A percentile compares a stretch with the other conserved stretches of the same genome.
Conservation (phyloP, 53 echinoderm and acorn worm species). For the Henricia sp. region DNA sequence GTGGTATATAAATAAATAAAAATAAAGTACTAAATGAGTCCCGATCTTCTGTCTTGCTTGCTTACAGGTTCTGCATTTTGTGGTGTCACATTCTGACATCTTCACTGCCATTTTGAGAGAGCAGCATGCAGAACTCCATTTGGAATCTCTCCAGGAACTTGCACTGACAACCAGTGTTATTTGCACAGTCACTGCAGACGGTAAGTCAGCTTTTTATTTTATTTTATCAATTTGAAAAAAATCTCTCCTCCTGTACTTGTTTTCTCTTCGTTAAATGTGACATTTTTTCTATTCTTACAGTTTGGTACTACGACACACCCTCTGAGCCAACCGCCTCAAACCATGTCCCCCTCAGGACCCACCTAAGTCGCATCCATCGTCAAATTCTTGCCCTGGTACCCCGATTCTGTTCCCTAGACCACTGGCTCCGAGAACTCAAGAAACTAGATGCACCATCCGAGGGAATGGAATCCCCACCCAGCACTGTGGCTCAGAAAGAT, state of each 20-base stretch:
- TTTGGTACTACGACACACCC: slow-evolving; percentile 80
- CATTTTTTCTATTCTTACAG: slow-evolving; percentile 35
- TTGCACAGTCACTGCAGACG: slow-evolving; percentile 81
- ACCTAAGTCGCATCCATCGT: slow-evolving; percentile 91
- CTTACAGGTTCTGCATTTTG: slow-evolving; percentile 82
- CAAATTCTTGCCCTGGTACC: slow-evolving; percentile 94
- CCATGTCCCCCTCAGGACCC: slow-evolving; percentile 85
- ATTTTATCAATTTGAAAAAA: neutral
- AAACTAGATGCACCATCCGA: slow-evolving; percentile 41
- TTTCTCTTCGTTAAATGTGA: too few species aligned
- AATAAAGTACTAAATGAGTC: neutral
- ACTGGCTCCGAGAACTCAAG: slow-evolving; percentile 82
- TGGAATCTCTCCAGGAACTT: slow-evolving; percentile 83
- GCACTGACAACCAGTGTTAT: slow-evolving; percentile 84
- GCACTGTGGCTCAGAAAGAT: slow-evolving; percentile 30
- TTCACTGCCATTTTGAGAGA: slow-evolving; percentile 93
- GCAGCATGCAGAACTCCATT: slow-evolving; percentile 65
- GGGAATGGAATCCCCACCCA: neutral
- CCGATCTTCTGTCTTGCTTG: neutral
- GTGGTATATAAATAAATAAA: neutral
- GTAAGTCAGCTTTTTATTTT: slow-evolving; percentile 38
- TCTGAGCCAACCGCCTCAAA: slow-evolving; percentile 29
- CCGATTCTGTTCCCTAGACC: slow-evolving; percentile 81
- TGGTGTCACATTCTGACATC: slow-evolving; percentile 83
- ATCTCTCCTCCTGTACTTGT: too few species aligned